Evolutionary conservation across 2,113 vertebrate genomes (phyloP).

Genomic region (Diadophis punctatus): DNA sequence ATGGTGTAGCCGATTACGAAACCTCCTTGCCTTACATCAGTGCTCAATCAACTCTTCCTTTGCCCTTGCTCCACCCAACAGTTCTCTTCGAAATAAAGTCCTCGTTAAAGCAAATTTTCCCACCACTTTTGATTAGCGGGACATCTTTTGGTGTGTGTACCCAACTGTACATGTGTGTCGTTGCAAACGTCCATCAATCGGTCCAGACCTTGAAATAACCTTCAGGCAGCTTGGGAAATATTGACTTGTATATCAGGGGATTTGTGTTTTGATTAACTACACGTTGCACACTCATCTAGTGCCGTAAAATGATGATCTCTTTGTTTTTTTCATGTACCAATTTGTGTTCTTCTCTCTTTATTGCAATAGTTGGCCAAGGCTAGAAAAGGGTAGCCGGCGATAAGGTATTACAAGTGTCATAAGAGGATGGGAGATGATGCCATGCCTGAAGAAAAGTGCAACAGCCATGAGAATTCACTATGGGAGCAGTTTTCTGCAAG

Average conservation of each 20-base stretch:
- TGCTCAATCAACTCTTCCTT: slow-evolving; percentile 14
- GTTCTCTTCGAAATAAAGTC: slow-evolving; percentile 56
- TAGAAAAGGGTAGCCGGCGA: not conserved
- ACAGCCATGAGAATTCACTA: not conserved
- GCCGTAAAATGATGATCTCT: not conserved
- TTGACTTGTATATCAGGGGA: slow-evolving; percentile 6
- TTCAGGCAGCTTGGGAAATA: not conserved
- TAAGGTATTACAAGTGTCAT: not conserved
- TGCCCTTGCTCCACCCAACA: not conserved
- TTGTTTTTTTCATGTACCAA: not conserved
- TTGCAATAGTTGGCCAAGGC: not conserved
- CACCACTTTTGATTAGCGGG: slow-evolving; percentile 53
- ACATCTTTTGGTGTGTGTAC: slow-evolving; percentile 39
- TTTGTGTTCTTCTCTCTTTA: not conserved
- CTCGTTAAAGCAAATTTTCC: slow-evolving; percentile 55
- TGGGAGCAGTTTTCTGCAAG: not conserved
- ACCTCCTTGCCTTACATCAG: slow-evolving; percentile 22
- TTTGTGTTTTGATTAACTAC: not conserved
- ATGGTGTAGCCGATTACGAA: slow-evolving; percentile 68
- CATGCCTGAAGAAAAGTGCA: not conserved
- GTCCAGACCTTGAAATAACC: slow-evolving; percentile 13
- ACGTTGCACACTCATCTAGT: not conserved
- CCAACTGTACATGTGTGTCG: not conserved
- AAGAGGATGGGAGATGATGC: too few relatives aligned
- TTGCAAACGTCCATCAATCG: slow-evolving; percentile 28